Conservation (phyloP, 2,888 invertebrate species). For the Panorpa germanica region DNA sequence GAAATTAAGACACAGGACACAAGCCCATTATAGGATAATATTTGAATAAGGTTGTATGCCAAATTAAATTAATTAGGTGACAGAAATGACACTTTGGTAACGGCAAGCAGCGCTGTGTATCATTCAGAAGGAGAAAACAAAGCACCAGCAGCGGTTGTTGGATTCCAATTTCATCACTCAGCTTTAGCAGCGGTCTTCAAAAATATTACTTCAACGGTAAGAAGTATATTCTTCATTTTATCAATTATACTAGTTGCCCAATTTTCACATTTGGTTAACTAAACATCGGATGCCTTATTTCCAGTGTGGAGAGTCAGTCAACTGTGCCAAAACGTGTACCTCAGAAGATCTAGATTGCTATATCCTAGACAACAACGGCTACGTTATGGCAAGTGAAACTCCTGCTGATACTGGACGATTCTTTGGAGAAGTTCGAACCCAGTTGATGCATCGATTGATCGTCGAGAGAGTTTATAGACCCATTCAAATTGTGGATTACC, state of each 20-base stretch:
- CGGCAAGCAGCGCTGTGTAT: slow-evolving; percentile 73
- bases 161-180: slow-evolving; percentile 66
- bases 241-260: too few relatives aligned
- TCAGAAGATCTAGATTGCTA: slow-evolving; percentile 59
- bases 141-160: slow-evolving; percentile 48
- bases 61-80: slow-evolving; percentile 17
- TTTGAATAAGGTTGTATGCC: too few relatives aligned
- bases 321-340: slow-evolving; percentile 36
- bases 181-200: slow-evolving; percentile 57
- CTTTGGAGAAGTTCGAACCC: slow-evolving; percentile 67
- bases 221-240: too few relatives aligned
- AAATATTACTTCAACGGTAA: slow-evolving; percentile 58
- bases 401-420: slow-evolving; percentile 60
- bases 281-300: slow-evolving; percentile 8
- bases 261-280: too few relatives aligned
- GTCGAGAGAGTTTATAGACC: slow-evolving; percentile 55
- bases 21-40: too few relatives aligned
- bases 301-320: slow-evolving; percentile 23
- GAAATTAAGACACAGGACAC: too few relatives aligned
- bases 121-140: slow-evolving; percentile 35
- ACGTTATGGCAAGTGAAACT: slow-evolving; percentile 60
- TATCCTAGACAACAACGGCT: slow-evolving; percentile 78
- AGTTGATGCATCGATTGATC: slow-evolving; percentile 55
- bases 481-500: slow-evolving; percentile 68
- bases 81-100: slow-evolving; percentile 45